phyloP scores from a whole-genome alignment of 2,888 invertebrate species.

The Sinotaia quadrata region DNA sequence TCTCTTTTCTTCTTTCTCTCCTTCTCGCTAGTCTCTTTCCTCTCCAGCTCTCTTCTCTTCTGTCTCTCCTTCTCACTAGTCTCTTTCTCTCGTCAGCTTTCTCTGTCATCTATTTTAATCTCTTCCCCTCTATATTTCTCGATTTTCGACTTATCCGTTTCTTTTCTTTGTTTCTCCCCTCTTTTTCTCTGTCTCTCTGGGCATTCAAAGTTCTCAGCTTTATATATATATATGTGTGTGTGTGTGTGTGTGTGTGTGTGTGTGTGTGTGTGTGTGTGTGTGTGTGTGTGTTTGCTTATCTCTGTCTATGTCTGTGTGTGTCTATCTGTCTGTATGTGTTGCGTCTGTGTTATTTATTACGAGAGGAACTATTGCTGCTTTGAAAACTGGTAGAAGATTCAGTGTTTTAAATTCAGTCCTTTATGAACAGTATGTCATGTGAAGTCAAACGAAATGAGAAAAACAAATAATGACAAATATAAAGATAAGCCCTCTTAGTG shows the following conservation, averaged over 20 bases:
- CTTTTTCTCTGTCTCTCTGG: neutral
- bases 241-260: neutral
- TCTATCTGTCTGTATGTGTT: neutral
- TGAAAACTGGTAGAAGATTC: too few relatives aligned
- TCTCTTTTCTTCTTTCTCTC: conserved; percentile 25
- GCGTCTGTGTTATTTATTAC: too few relatives aligned
- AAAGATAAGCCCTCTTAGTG: too few relatives aligned
- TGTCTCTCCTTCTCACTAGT: neutral
- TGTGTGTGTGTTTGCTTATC: neutral
- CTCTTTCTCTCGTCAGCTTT: neutral
- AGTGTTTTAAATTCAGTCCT: too few relatives aligned
- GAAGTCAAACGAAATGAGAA: too few relatives aligned
- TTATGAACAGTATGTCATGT: too few relatives aligned
- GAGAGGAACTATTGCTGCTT: too few relatives aligned
- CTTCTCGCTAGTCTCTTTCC: conserved; percentile 25
- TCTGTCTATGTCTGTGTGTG: neutral
- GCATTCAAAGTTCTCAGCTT: neutral
- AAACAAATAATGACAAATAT: too few relatives aligned
- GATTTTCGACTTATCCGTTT: neutral
- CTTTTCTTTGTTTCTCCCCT: neutral
- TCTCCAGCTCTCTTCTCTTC: neutral
- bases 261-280: neutral
- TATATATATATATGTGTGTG: neutral
- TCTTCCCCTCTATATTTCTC: neutral
- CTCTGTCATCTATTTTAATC: neutral